Percentiles rank a stretch among this genome's conserved stretches.
Conservation (phyloP, 92 coral and sea anemone genomes). For the Zoanthus gigantus region DNA sequence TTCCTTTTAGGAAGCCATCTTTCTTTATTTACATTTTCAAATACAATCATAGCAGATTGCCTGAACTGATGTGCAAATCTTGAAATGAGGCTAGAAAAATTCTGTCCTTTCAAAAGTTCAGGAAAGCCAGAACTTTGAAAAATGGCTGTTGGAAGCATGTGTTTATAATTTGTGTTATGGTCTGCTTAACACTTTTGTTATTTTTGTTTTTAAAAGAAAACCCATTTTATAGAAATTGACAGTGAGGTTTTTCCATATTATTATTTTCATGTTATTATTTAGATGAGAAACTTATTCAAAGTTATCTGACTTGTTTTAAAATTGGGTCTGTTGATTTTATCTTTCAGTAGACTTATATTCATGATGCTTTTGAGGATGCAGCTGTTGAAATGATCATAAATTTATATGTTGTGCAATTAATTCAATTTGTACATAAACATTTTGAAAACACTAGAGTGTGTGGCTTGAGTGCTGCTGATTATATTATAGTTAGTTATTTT, state of each 20-base stretch:
- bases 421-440: conserved; percentile 39
- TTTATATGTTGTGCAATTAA: neutral
- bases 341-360: neutral
- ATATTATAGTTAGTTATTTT: too few species aligned
- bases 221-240: conserved; percentile 4
- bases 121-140: neutral
- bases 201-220: neutral
- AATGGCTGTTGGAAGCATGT: neutral
- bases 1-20: neutral
- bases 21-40: conserved; percentile 22
- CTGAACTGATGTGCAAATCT: neutral
- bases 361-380: neutral
- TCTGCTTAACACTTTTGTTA: neutral
- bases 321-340: neutral
- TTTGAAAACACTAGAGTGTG: neutral
- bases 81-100: neutral
- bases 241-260: neutral
- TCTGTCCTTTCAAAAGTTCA: neutral
- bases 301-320: neutral
- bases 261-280: neutral
- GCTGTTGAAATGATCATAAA: conserved; percentile 18
- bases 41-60: conserved; percentile 21
- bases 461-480: too few species aligned
- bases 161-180: neutral
- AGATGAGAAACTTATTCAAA: neutral